Conservation (phyloP, 2,888 invertebrate genomes). For the Limenitis camilla region DNA sequence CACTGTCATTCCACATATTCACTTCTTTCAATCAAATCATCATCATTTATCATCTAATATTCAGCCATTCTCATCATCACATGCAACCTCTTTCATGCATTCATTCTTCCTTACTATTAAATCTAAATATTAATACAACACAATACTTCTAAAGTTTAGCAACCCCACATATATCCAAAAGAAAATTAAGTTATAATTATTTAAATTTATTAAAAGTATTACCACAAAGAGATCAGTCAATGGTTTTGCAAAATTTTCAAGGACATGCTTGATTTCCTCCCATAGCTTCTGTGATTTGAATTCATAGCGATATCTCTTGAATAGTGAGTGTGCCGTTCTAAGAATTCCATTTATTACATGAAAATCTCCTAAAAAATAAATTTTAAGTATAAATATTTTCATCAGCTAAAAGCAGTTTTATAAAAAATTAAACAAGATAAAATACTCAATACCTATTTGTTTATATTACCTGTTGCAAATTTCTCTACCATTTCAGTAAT, state of each 20-base stretch:
- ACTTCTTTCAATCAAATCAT: too few species aligned
- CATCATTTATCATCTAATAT: too few species aligned
- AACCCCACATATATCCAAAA: too few species aligned
- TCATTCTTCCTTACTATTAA: too few species aligned
- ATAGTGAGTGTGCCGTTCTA: conserved; percentile 95
- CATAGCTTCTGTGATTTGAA: conserved; percentile 96
- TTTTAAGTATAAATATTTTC: not conserved
- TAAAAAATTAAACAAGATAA: not conserved
- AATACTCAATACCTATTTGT: conserved; percentile 11
- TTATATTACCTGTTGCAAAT: conserved; percentile 87
- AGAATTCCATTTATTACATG: conserved; percentile 95
- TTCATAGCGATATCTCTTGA: conserved; percentile 96
- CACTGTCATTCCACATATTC: too few species aligned
- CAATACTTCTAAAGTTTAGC: too few species aligned
- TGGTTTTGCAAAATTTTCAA: conserved; percentile 94
- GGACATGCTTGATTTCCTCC: conserved; percentile 97
- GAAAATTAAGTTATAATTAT: too few species aligned
- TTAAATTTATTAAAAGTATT: too few species aligned
- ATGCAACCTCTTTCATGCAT: too few species aligned
- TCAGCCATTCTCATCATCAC: too few species aligned
- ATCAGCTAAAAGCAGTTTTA: too few species aligned
- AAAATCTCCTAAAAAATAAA: conserved; percentile 83
- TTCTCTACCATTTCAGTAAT: conserved; percentile 95
- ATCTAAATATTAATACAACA: too few species aligned
- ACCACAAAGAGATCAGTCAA: conserved; percentile 93